Base-by-base conservation (phyloP, 2,888 invertebrate species). In the Yponomeuta evonymella region DNA sequence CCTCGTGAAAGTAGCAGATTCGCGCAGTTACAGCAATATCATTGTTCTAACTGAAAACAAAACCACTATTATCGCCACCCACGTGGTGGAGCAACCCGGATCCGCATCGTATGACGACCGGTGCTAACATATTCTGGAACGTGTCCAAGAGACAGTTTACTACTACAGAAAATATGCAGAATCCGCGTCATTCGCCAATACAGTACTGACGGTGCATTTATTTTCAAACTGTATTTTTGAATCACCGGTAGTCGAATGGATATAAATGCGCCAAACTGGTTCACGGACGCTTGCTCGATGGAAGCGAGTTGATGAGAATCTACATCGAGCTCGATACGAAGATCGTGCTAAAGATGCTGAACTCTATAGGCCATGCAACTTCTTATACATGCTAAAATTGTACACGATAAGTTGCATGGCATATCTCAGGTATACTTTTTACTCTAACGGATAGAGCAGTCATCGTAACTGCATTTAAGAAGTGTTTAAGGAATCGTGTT, bases 131-230 rank as follows among this genome's bases (percentile, higher is more conserved):
- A 74, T 72, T 74, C 80, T 90, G 90, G 91, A 83, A 79, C 75
- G 72, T 78, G 73, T 87, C 91, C 90, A 90, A 86, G 78, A 78
- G 79, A 82, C 81, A 81, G 85, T 85, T 86, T 85, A 87, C 85
- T 82, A 84, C 83, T 86, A 87, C 51, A 58, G 15, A 58, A 87
- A 88, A 85, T 81, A 76, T 86, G 83, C 86, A 87, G 75, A 78
- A 79, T 79, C 74, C 78, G 77, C 83, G 82, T 84, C 86, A 83
- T 80, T 15, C 83, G 79, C 75, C 80, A 76, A 75, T 76, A 77
- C 75, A 72, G 71, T 73, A 77, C 79, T 65, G 74, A 79, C 77
- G 79, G 74, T 76, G 79, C 76, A 79, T 69, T 70, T 74, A 73
- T 67, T 69, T 64, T 70, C 71, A 70, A 68, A 71, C 63, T 78